Evolutionary conservation across 2,888 invertebrate genomes (phyloP), one percentile per base, ranked within the genome.

Genomic region (Erebia epiphron): DNA sequence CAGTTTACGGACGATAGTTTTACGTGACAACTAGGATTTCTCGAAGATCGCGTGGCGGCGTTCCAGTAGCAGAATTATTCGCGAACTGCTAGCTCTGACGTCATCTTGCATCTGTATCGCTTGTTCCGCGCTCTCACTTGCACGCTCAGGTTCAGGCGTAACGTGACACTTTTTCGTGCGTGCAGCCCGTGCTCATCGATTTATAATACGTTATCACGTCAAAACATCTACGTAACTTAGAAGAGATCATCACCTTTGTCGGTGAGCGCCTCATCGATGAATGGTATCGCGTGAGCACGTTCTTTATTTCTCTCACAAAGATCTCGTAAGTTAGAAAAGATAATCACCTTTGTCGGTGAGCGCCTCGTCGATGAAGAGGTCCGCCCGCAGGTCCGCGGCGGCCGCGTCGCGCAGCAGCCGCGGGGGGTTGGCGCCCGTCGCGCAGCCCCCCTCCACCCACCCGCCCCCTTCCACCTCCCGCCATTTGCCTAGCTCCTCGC

Each of bases 261-360:
- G n/a, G n/a, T 50, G 14, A 50, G 50, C 50, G 50, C 50, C 50
- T 50, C 14, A 5, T 50, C 14, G 50, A 50, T 50, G 50, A 50
- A 50, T 26, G 26, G 26, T 26, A 26, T 26, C 26, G 26, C 26
- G 26, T 26, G 26, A 26, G 26, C 26, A 26, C 35, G 35, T 35
- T 35, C 35, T 52, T n/a, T 26, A 13, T 61, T 16, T 16, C n/a
- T 52, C 14, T 63, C n/a, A 7, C 50, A 21, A 26, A 2, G 18
- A 13, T 35, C 10, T 3, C 10, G 26, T 56, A 7, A 14, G 13
- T 61, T 14, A 62, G 43, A 49, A 21, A 41, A 35, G 52, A 43
- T 26, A 14, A 0, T 57, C 35, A 92, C 93, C 90, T 85, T 83
- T 92, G 72, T 92, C 91, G 52, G 93, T 92, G 79, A 89, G 82